Evolutionary conservation across 1,140 invertebrate species (phyloP), one percentile per base, ranked within the genome.

Genomic region (Choristoneura fumiferana): DNA sequence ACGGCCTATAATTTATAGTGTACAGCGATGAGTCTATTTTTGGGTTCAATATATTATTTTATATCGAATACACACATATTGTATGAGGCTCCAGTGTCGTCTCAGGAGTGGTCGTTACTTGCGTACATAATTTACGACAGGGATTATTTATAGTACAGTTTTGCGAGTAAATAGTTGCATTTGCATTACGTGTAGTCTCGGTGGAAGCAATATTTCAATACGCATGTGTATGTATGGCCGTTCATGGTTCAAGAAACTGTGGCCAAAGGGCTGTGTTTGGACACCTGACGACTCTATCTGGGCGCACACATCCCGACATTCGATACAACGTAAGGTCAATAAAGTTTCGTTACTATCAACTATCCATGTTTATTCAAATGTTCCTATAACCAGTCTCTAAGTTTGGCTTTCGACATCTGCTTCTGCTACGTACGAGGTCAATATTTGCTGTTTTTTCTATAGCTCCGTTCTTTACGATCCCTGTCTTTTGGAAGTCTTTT

Each of bases 311-410:
- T 63, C 53, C 69, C 65, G 81, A 76, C 67, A 86, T 81, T 76
- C 78, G 76, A 83, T 85, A 84, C 71, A 67, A 62, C 63, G 68
- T 75, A 74, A 81, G 81, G 80, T 84, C 79, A 87, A 84, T 71
- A 85, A 74, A 81, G 77, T 79, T 82, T 73, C 71, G 78, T 84
- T 81, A 78, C 65, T 81, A 82, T 83, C 77, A 67, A 72, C 64
- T 62, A 65, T 68, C 76, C 66, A 75, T 87, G 84, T 89, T 87
- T 89, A 86, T 86, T 87, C 84, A 86, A 87, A 87, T 89, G 86
- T 81, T 83, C 69, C 70, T 80, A 78, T 73, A 82, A 77, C 71
- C 76, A 78, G 79, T 78, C 74, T 64, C 72, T 49, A 71, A 83
- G 78, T 84, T 85, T 81, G 73, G 62, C 73, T 88, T 88, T 83